Evolutionary conservation across 92 coral and sea anemone genomes (phyloP), one percentile per base, ranked within the genome.

Genomic region (Scolanthus callimorphus): DNA sequence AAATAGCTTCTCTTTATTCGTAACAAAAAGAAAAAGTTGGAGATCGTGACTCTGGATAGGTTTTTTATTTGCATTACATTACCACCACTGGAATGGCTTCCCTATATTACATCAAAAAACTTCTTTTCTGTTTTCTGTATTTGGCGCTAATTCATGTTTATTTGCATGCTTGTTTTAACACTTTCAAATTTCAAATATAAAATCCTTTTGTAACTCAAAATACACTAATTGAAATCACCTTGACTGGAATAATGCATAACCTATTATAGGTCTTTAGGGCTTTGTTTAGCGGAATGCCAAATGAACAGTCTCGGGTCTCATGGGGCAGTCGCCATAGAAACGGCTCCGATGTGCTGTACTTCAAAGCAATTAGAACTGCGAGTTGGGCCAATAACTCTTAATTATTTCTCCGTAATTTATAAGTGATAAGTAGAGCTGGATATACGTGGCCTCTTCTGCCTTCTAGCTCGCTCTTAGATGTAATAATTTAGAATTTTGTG

Each of bases 241-340:
- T 34, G 6, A 6, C 6, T 34, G 43, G 9, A 6, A 6, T 6
- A 15, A 34, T 34, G 15, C 6, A 45, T 17, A 39, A 11, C 11
- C 37, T 25, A 27, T 20, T n/a, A n/a, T n/a, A n/a, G n/a, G n/a
- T n/a, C n/a, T n/a, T n/a, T n/a, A n/a, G 17, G 25, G 59, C 20
- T 49, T 63, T 46, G 39, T 63, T 63, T 59, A 63, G 21, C 58
- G 70, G 70, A 62, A 63, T 63, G 58, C 22, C 12, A 46, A 46
- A 46, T 46, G 52, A 46, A 46, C 52, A 46, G 52, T 20, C 52
- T 46, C 11, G 8, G 8, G 23, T 46, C 23, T 46, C 23, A 9
- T 10, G 23, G 23, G 52, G 6, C 22, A 4, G 52, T 46, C 4
- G 8, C 52, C 52, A 46, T 46, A 21, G 23, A 11, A 4, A 46